These are phyloP conservation scores for Tyrannus savana DNA, from an alignment of 2,113 vertebrate species.

Conservation along the genomic window DNA sequence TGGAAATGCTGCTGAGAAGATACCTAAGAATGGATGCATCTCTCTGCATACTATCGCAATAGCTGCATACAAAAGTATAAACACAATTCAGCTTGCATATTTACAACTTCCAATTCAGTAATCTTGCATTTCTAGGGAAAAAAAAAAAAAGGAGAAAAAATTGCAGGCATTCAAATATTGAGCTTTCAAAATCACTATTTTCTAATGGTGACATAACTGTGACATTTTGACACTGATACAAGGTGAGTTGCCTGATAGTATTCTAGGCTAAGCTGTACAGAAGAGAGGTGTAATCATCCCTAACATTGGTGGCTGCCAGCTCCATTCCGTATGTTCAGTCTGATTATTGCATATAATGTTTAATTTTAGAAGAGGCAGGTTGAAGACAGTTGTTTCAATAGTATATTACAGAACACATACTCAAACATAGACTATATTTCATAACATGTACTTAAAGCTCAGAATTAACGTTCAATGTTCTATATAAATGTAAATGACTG, in stretches of 20 bases:
- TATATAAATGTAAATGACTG: background rate
- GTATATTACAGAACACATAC: background rate
- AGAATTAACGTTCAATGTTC: background rate
- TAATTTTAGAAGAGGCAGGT: background rate
- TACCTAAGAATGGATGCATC: background rate
- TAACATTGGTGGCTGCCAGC: background rate
- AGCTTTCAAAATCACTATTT: background rate
- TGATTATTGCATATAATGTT: background rate
- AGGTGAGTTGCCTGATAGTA: background rate
- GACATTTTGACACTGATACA: background rate
- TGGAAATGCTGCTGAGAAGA: background rate
- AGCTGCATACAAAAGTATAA: background rate
- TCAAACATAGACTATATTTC: background rate
- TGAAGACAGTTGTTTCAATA: background rate
- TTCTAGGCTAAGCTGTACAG: background rate
- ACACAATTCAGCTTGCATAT: background rate
- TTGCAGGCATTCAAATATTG: rapidly evolving
- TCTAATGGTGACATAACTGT: background rate
- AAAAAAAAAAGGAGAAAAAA: background rate
- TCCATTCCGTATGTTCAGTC: background rate
- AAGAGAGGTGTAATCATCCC: background rate
- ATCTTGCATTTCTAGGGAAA: background rate
- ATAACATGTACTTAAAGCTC: background rate
- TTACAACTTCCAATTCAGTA: background rate
- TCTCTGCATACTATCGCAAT: background rate